Evolutionary conservation across 2,113 vertebrate genomes (phyloP).

Genomic region (Datnioides undecimradiatus): DNA sequence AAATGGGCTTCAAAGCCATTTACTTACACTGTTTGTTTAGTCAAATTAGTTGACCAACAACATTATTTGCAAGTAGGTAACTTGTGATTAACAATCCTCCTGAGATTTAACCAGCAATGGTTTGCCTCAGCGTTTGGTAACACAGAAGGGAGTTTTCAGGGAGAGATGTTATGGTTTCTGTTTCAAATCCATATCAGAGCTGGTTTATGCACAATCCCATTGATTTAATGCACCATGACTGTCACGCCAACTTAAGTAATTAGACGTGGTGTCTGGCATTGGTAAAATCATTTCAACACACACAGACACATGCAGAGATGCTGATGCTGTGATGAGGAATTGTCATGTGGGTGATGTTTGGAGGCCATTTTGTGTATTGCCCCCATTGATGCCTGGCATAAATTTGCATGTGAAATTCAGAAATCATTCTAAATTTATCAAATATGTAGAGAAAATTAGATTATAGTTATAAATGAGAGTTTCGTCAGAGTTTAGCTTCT

Average conservation of each 20-base stretch:
- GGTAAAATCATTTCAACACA: not conserved
- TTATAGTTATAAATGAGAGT: too few species aligned
- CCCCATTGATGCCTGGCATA: not conserved
- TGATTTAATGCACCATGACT: slow-evolving; percentile 23
- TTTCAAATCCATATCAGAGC: not conserved
- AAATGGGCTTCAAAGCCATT: not conserved
- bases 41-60: not conserved
- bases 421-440: too few species aligned
- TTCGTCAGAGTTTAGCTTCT: too few species aligned
- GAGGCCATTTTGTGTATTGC: slow-evolving; percentile 2
- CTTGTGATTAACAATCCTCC: not conserved
- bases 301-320: slow-evolving; percentile 2
- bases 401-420: too few species aligned
- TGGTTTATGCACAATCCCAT: not conserved
- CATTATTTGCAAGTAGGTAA: not conserved
- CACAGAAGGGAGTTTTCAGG: not conserved
- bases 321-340: not conserved
- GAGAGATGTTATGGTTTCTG: not conserved
- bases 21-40: not conserved
- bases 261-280: not conserved
- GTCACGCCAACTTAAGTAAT: slow-evolving; percentile 34
- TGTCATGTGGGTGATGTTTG: not conserved
- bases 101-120: not conserved
- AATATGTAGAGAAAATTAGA: too few species aligned
- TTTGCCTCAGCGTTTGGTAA: not conserved